Conservation (phyloP, 2,113 vertebrate species). For the Plestiodon gilberti region DNA sequence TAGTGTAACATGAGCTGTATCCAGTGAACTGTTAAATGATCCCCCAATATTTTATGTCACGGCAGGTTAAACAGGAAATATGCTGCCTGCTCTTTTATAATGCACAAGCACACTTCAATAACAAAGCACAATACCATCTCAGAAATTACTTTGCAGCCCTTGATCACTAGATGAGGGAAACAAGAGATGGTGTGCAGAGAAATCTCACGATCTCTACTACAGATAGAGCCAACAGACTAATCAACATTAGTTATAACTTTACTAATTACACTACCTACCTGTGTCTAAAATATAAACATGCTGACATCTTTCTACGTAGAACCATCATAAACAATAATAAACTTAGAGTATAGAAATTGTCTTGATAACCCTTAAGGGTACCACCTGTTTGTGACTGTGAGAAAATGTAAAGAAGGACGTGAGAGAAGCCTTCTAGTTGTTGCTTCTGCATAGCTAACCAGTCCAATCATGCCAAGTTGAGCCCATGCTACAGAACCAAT, state of each 20-base stretch:
- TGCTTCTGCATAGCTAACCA: neutral
- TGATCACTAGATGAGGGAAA: conserved; percentile 40
- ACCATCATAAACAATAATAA: neutral
- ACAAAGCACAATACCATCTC: conserved; percentile 56
- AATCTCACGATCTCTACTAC: neutral
- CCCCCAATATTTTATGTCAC: conserved; percentile 69
- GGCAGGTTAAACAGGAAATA: conserved; percentile 74
- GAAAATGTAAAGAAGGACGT: neutral
- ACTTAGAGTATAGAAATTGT: neutral
- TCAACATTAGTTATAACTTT: neutral
- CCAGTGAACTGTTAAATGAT: conserved; percentile 74
- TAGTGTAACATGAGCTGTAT: conserved; percentile 53
- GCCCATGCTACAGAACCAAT: neutral
- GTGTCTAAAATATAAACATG: neutral
- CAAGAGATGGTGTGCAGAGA: neutral
- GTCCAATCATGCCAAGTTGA: neutral
- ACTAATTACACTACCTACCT: neutral
- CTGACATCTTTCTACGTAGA: neutral
- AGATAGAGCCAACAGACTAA: neutral
- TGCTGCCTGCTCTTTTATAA: conserved; percentile 69
- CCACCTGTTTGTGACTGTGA: neutral
- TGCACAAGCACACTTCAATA: conserved; percentile 56
- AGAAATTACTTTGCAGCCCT: conserved; percentile 57
- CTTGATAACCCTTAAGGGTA: neutral
- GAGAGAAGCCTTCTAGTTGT: neutral